A percentile compares a stretch with the other conserved stretches of the same genome.
Conservation (phyloP, 2,888 invertebrate species). For the Gandaritis pyraliata region DNA sequence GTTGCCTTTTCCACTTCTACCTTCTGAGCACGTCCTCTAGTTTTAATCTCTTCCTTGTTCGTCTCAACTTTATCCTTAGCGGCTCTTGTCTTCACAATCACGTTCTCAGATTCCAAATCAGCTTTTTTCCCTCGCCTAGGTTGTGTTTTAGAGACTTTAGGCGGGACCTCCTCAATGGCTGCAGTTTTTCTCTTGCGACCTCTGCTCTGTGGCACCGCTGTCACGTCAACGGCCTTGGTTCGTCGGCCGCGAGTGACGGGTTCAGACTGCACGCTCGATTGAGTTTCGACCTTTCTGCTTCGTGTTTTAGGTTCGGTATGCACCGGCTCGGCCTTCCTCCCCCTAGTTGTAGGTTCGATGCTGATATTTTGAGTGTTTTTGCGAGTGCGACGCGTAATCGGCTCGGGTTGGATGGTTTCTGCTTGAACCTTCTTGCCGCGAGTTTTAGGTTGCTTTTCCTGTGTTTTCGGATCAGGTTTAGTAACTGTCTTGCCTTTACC, state of each 20-base stretch:
- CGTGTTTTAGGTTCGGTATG: slow-evolving; percentile 34
- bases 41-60: neutral
- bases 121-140: slow-evolving; percentile 45
- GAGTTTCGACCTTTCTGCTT: slow-evolving; percentile 42
- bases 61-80: slow-evolving; percentile 5
- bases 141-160: slow-evolving; percentile 41
- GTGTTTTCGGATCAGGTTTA: slow-evolving; percentile 23
- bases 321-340: slow-evolving; percentile 10
- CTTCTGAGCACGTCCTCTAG: slow-evolving; percentile 21
- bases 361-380: slow-evolving; percentile 18
- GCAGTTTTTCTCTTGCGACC: slow-evolving; percentile 48
- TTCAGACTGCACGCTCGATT: slow-evolving; percentile 39
- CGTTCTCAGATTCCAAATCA: slow-evolving; percentile 10
- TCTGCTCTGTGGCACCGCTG: slow-evolving; percentile 30
- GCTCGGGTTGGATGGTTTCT: slow-evolving; percentile 19
- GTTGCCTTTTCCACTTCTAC: slow-evolving; percentile 4
- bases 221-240: slow-evolving; percentile 20
- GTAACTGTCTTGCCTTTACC: slow-evolving; percentile 12
- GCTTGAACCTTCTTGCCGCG: slow-evolving; percentile 24
- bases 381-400: slow-evolving; percentile 29
- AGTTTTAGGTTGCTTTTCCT: slow-evolving; percentile 32
- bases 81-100: neutral
- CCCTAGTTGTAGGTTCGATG: slow-evolving; percentile 26
- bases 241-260: slow-evolving; percentile 37
- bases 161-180: slow-evolving; percentile 40